These are phyloP conservation scores for Chinchilla lanigera DNA, from an alignment of 2,113 vertebrate species.

Conservation along the genomic window DNA sequence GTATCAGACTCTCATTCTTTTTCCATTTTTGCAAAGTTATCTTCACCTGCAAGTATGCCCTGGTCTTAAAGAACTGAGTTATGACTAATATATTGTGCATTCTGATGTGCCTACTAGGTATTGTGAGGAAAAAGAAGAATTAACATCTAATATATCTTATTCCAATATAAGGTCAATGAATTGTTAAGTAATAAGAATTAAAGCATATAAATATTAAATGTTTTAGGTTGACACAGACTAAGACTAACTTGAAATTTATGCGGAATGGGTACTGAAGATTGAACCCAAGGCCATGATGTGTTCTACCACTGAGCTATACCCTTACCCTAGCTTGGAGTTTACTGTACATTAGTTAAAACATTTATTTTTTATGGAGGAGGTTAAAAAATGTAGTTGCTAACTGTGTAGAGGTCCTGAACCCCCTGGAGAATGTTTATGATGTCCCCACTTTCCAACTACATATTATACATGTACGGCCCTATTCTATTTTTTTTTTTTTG, in stretches of 20 bases:
- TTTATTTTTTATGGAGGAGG: slow-evolving; percentile 18
- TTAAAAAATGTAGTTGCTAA: not conserved
- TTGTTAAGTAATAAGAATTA: not conserved
- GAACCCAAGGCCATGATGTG: not conserved
- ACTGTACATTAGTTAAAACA: not conserved
- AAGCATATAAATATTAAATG: not conserved
- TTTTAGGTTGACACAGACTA: not conserved
- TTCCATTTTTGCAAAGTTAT: not conserved
- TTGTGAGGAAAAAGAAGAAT: not conserved
- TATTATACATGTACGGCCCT: not conserved
- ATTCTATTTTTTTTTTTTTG: no score
- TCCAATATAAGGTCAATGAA: not conserved
- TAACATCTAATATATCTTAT: not conserved
- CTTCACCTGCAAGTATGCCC: not conserved
- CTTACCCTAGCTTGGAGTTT: not conserved
- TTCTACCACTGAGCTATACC: no score
- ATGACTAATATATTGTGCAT: not conserved
- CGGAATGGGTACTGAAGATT: not conserved
- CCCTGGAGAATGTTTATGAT: not conserved
- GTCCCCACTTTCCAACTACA: not conserved
- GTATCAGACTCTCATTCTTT: not conserved
- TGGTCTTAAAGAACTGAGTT: not conserved
- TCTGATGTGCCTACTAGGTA: not conserved
- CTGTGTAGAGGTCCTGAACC: not conserved
- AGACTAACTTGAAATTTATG: not conserved